Conservation (phyloP, 2,797 vertebrate species). For the Clarias pachynema region DNA sequence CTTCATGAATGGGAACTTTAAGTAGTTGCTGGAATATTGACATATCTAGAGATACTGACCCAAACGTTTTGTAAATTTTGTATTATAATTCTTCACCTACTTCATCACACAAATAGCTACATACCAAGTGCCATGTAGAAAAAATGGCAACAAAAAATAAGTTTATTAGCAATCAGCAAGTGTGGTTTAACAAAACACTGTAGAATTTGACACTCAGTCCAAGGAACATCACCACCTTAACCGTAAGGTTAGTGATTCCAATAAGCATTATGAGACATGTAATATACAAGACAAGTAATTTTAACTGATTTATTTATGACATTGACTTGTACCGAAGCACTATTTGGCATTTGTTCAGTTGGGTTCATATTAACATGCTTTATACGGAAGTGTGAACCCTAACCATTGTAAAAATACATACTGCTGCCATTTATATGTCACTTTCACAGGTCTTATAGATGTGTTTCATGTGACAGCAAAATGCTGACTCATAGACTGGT, state of each 20-base stretch:
- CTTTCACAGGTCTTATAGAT: slow-evolving; percentile 42
- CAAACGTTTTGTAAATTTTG: background rate
- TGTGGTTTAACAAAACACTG: background rate
- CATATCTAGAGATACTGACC: background rate
- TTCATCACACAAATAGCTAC: background rate
- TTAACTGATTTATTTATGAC: background rate
- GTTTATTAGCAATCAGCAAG: background rate
- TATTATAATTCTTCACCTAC: background rate
- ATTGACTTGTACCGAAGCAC: background rate
- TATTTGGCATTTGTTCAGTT: background rate
- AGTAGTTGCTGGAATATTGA: background rate
- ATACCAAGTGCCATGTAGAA: background rate
- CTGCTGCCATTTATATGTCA: slow-evolving; percentile 33
- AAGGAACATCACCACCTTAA: background rate
- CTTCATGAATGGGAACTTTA: background rate
- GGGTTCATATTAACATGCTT: background rate
- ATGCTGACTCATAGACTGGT: slow-evolving; percentile 64
- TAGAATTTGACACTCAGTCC: background rate
- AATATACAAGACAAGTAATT: background rate
- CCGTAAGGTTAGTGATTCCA: background rate
- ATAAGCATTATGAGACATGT: background rate
- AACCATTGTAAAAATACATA: slow-evolving; percentile 21
- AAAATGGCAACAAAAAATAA: background rate
- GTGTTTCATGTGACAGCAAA: slow-evolving; percentile 49
- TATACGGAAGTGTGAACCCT: background rate